Percentiles rank a stretch among this genome's conserved stretches.
phyloP scores from a whole-genome alignment of 2,888 invertebrate genomes.

The Endotricha flammealis region DNA sequence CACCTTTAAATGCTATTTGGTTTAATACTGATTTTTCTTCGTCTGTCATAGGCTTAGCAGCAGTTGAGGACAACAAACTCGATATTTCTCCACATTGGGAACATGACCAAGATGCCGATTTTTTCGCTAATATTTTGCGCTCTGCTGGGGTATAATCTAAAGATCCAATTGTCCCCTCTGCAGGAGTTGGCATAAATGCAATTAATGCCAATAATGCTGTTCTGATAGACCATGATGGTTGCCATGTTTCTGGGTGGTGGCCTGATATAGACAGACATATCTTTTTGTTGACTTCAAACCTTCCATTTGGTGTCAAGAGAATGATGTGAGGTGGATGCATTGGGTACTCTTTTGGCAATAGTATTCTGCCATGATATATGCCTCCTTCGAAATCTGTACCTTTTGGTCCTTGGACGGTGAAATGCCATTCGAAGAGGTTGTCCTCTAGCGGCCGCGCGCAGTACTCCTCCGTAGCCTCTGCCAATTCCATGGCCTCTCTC shows the following conservation, averaged over 20 bases:
- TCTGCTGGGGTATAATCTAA: constrained; percentile 93
- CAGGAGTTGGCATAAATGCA: constrained; percentile 95
- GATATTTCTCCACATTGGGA: constrained; percentile 64
- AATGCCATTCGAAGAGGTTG: constrained; percentile 98
- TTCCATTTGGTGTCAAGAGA: constrained; percentile 93
- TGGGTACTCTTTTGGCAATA: constrained; percentile 95
- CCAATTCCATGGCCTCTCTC: constrained; percentile 92
- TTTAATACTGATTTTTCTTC: constrained; percentile 68
- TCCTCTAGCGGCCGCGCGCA: constrained; percentile 94
- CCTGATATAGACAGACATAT: constrained; percentile 97
- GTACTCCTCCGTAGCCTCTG: constrained; percentile 92
- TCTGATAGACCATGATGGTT: constrained; percentile 97
- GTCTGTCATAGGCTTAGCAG: constrained; percentile 68
- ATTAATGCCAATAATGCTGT: constrained; percentile 94
- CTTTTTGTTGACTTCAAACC: constrained; percentile 95
- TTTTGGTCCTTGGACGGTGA: constrained; percentile 93
- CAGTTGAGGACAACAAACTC: constrained; percentile 58
- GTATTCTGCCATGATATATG: constrained; percentile 93
- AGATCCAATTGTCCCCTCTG: constrained; percentile 93
- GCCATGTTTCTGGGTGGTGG: constrained; percentile 98
- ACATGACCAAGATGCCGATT: constrained; percentile 74
- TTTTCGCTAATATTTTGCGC: constrained; percentile 86
- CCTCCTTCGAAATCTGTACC: constrained; percentile 94
- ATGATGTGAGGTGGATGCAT: constrained; percentile 98
- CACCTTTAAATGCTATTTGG: constrained; percentile 73